phyloP scores from a whole-genome alignment of 2,888 invertebrate genomes.

The Tyria jacobaeae region DNA sequence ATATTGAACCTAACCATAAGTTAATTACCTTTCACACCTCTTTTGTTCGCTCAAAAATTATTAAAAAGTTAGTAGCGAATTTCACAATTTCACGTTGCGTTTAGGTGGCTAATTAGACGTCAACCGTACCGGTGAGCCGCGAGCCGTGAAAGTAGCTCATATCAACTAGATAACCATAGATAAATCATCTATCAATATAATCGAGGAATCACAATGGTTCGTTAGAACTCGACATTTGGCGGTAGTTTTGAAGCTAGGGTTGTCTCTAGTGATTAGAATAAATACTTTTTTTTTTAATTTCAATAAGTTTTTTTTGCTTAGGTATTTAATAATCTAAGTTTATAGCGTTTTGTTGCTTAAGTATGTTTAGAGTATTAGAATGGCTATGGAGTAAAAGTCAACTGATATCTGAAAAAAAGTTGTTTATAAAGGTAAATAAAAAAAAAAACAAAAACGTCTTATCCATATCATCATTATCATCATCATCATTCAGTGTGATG shows the following conservation, averaged over 20 bases:
- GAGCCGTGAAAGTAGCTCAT: constrained; percentile 42
- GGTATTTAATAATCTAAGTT: neutral
- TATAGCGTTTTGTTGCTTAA: neutral
- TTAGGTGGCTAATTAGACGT: constrained; percentile 49
- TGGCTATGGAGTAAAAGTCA: no score
- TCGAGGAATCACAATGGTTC: constrained; percentile 85
- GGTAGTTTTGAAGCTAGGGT: constrained; percentile 42
- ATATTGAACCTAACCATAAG: no score
- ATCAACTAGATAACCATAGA: constrained; percentile 43
- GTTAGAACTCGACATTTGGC: constrained; percentile 68
- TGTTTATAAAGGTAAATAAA: no score
- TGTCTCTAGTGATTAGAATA: constrained; percentile 37
- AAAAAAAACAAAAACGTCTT: no score
- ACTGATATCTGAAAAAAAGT: no score
- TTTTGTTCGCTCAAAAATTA: constrained; percentile 16
- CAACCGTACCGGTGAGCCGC: constrained; percentile 38
- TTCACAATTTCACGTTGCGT: constrained; percentile 57
- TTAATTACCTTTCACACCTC: constrained; percentile 1
- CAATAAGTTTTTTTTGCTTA: neutral
- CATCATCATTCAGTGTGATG: no score
- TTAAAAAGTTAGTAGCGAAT: constrained; percentile 29
- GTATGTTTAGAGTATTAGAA: neutral
- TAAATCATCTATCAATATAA: constrained; percentile 80
- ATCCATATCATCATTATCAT: no score
- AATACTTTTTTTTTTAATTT: no score